phyloP scores from a whole-genome alignment of 37 sponge, comb jelly and placozoan species.

The Diacarnus erythraeanus region DNA sequence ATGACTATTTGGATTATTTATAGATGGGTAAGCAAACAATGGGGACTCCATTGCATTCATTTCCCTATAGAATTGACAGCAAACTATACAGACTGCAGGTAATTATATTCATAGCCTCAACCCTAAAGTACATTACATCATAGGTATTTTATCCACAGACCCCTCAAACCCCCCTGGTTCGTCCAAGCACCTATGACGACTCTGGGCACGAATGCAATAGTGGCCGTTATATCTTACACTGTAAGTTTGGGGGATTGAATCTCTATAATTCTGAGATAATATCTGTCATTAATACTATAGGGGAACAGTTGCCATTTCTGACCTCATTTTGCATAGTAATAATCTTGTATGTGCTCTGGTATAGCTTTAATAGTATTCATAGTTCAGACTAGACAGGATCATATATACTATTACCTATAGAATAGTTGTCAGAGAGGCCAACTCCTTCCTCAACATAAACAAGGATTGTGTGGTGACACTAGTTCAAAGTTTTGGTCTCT shows the following conservation, averaged over 20 bases:
- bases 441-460: too few relatives aligned
- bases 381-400: too few relatives aligned
- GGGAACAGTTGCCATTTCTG: background rate
- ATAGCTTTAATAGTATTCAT: too few relatives aligned
- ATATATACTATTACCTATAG: too few relatives aligned
- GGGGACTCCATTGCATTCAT: constrained; percentile 87
- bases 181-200: constrained; percentile 64
- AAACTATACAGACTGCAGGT: constrained; percentile 89
- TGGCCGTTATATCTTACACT: constrained; percentile 96
- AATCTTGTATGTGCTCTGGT: too few relatives aligned
- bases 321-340: background rate
- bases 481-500: too few relatives aligned
- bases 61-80: constrained; percentile 81
- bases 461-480: too few relatives aligned
- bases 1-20: constrained; percentile 1
- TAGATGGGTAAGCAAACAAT: constrained; percentile 99
- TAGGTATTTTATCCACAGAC: constrained; percentile 45
- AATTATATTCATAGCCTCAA: too few relatives aligned
- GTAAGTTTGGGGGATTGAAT: constrained; percentile 19
- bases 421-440: too few relatives aligned
- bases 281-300: too few relatives aligned
- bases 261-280: too few relatives aligned
- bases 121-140: background rate
- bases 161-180: constrained; percentile 91
- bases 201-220: constrained; percentile 92